Evolutionary conservation across 2,888 invertebrate species (phyloP), one percentile per base, ranked within the genome.

Genomic region (Nasonia oneida): DNA sequence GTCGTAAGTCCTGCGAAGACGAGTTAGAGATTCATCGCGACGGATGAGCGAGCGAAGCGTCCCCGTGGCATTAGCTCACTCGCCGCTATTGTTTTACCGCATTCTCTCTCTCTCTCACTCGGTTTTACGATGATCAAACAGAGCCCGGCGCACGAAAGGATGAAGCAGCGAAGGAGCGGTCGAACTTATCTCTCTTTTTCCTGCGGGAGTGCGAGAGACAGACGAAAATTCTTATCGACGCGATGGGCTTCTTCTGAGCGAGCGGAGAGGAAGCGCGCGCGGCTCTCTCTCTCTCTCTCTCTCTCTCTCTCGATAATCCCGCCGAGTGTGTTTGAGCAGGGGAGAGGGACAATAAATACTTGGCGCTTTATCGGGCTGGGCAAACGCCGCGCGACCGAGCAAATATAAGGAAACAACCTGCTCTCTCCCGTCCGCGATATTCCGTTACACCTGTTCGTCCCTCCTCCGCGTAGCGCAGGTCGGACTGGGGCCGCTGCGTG

Each of bases 281-380:
- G 29, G 29, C 29, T 29, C 29, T 29, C 29, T 29, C 1, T 29
- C 29, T 29, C 29, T 29, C 29, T 29, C 29, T 29, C 29, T 29
- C 29, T 29, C 29, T 29, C 29, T 29, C 53, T 64, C 74, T 78
- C 83, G 61, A 83, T 86, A 83, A 83, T 86, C 76, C 83, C 86
- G 75, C 83, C 86, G 75, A 67, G 74, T 67, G 71, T 86, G 83
- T 86, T 86, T 86, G 83, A 86, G 61, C 42, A 81, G 42, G 76
- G 39, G 70, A 73, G 77, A 81, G 74, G 50, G 74, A 82, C 85
- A 86, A 86, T 86, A 86, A 86, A 86, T 86, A 86, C 80, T 86
- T 83, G 18, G 77, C 79, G 79, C 79, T 84, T 84, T 84, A 84
- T 83, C 82, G 47, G 82, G 57, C 78, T 78, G 76, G 57, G 84